Evolutionary conservation across 2,113 vertebrate species (phyloP).

Genomic region (Grammomys dolichurus): DNA sequence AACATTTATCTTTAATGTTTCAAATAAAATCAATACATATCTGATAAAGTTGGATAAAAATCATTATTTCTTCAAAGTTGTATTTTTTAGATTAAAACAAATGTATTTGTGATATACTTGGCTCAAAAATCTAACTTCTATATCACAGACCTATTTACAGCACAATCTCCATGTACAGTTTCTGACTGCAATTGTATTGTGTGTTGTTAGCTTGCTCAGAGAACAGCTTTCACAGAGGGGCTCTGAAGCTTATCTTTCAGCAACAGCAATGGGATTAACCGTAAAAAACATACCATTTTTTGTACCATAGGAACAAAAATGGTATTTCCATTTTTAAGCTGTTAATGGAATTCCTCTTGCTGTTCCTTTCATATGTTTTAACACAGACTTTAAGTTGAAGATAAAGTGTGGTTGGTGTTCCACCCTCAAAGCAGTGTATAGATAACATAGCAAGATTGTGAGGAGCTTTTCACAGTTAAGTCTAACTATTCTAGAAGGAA

Average conservation of each 20-base stretch:
- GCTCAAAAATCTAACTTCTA: conserved; percentile 52
- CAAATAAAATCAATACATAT: conserved; percentile 16
- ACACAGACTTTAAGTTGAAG: conserved; percentile 38
- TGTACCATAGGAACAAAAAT: conserved; percentile 26
- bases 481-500: conserved; percentile 73
- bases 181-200: conserved; percentile 55
- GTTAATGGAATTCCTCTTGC: neutral
- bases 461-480: conserved; percentile 72
- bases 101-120: conserved; percentile 60
- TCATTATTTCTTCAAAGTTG: conserved; percentile 57
- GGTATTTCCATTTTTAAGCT: conserved; percentile 46
- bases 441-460: conserved; percentile 47
- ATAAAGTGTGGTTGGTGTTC: conserved; percentile 16
- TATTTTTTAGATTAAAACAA: conserved; percentile 70
- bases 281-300: too few species aligned
- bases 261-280: conserved; percentile 19
- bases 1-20: conserved; percentile 45
- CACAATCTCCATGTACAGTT: conserved; percentile 48
- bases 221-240: conserved; percentile 44
- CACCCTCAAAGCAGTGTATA: conserved; percentile 50
- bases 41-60: conserved; percentile 48
- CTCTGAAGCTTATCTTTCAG: conserved; percentile 59
- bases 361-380: conserved; percentile 63
- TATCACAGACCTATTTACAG: conserved; percentile 49
- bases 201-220: conserved; percentile 54